Conservation (phyloP, 1,140 invertebrate genomes). For the Atta texana region DNA sequence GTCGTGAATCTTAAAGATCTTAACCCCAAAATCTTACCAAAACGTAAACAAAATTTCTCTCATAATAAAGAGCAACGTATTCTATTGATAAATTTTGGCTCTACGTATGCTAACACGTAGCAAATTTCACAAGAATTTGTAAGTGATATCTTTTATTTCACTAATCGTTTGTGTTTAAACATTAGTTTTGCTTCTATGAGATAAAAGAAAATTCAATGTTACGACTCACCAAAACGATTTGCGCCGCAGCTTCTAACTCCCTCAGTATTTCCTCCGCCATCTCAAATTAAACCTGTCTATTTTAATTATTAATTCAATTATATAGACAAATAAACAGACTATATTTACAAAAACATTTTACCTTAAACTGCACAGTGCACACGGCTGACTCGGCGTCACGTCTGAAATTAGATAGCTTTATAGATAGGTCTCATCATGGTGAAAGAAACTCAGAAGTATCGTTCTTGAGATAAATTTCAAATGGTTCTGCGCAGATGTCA, state of each 20-base stretch:
- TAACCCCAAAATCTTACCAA: background rate
- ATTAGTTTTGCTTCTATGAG: background rate
- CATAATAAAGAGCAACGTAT: no score
- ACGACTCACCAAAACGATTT: constrained; percentile 89
- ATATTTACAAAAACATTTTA: background rate
- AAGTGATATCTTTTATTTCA: background rate
- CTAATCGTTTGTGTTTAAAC: background rate
- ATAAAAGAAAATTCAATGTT: background rate
- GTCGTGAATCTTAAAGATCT: background rate
- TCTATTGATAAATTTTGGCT: background rate
- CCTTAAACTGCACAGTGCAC: background rate
- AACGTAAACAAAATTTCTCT: background rate
- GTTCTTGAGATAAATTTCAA: no score
- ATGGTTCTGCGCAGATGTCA: no score
- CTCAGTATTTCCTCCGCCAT: constrained; percentile 86
- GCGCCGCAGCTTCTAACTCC: constrained; percentile 90
- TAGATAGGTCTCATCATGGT: background rate
- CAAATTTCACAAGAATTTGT: background rate
- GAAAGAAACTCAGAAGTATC: no score
- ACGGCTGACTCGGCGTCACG: background rate
- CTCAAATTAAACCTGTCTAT: constrained; percentile 46
- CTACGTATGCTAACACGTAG: background rate
- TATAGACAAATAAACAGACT: background rate
- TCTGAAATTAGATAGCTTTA: background rate
- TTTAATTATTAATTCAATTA: constrained; percentile 18